Evolutionary conservation across 1,140 invertebrate species (phyloP).

Genomic region (Drosophila lini): DNA sequence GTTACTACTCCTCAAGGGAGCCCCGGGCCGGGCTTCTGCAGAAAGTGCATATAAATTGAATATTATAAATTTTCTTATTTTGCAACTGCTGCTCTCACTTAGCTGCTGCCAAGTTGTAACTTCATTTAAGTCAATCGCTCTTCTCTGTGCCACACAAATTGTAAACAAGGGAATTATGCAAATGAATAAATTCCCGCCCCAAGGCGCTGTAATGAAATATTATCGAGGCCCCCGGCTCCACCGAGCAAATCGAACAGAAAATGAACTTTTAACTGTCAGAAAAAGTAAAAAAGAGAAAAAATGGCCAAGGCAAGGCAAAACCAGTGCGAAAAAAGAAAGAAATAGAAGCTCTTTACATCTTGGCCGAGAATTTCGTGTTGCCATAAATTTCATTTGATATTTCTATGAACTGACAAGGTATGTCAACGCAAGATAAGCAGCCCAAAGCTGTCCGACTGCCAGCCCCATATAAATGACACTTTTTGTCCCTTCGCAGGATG

Average conservation of each 20-base stretch:
- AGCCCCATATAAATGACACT: constrained; percentile 43
- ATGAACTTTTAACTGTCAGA: constrained; percentile 36
- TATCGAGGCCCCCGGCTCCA: constrained; percentile 19
- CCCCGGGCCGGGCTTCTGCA: constrained; percentile 18
- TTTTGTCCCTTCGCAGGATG: constrained; percentile 27
- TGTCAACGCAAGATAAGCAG: constrained; percentile 78
- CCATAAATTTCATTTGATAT: constrained; percentile 76
- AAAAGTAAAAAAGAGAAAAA: not conserved
- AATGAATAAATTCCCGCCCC: constrained; percentile 62
- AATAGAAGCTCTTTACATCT: constrained; percentile 9
- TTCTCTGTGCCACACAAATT: constrained; percentile 57
- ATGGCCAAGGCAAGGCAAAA: not conserved
- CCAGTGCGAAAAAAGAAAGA: not conserved
- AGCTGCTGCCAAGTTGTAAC: constrained; percentile 76
- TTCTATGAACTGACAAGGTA: constrained; percentile 79
- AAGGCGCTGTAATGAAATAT: constrained; percentile 42
- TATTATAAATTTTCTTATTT: constrained; percentile 79
- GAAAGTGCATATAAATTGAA: constrained; percentile 83
- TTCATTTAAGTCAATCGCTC: constrained; percentile 82
- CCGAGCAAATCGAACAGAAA: constrained; percentile 42
- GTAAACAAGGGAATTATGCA: constrained; percentile 83
- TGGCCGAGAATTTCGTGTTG: constrained; percentile 30
- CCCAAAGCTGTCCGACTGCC: constrained; percentile 39
- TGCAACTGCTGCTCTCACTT: constrained; percentile 68
- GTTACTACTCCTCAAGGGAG: constrained; percentile 25